Evolutionary conservation across 1,140 invertebrate species (phyloP).

Genomic region (Drosophila parvula): DNA sequence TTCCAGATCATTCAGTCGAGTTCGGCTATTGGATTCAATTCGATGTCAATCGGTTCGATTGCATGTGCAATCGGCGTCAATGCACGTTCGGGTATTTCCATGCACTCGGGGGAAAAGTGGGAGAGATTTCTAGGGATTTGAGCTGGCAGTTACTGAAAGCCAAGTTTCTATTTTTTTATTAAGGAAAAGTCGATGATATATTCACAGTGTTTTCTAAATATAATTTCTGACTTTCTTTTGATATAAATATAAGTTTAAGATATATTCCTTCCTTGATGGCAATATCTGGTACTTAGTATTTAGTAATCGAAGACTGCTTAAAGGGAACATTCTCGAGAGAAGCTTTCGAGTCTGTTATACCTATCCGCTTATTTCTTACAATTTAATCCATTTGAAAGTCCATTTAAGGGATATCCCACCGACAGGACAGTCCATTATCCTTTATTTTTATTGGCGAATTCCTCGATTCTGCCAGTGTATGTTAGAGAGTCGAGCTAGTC

Average conservation of each 20-base stretch:
- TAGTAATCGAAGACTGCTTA: too few relatives aligned
- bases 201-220: too few relatives aligned
- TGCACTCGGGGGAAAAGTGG: slow-evolving; percentile 31
- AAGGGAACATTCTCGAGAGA: too few relatives aligned
- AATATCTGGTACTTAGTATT: too few relatives aligned
- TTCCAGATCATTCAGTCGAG: slow-evolving; percentile 63
- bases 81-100: slow-evolving; percentile 56
- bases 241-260: background rate
- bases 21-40: slow-evolving; percentile 40
- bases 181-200: too few relatives aligned
- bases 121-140: background rate
- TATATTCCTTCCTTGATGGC: background rate
- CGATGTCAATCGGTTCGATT: slow-evolving; percentile 40
- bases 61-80: slow-evolving; percentile 63
- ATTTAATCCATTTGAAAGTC: too few relatives aligned
- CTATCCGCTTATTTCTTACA: too few relatives aligned
- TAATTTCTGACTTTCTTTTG: too few relatives aligned
- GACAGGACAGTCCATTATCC: background rate
- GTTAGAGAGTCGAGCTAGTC: slow-evolving; percentile 17
- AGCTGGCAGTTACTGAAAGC: background rate
- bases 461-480: slow-evolving; percentile 22
- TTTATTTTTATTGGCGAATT: background rate
- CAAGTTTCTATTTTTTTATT: too few relatives aligned
- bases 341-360: too few relatives aligned
- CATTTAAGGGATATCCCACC: background rate